A percentile compares a stretch with the other conserved stretches of the same genome.
These are phyloP conservation scores for Lordiphosa fenestrarum DNA, from an alignment of 2,888 invertebrate genomes.

Conservation along the genomic window DNA sequence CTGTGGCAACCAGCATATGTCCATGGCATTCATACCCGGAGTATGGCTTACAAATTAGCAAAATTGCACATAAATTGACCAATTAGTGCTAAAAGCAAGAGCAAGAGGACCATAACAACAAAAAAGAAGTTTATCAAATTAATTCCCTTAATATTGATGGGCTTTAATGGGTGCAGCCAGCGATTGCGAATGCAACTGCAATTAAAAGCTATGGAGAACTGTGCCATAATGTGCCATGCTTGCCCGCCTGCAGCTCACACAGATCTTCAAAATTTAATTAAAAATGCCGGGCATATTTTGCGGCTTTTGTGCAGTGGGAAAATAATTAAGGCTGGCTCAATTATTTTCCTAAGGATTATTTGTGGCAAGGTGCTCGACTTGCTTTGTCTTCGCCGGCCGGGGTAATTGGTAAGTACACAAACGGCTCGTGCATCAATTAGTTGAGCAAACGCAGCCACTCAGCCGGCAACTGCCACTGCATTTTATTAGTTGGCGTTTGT, in stretches of 20 bases:
- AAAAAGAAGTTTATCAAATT: conserved; percentile 42
- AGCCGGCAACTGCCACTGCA: conserved; percentile 24
- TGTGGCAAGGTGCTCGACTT: not conserved
- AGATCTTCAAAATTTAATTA: conserved; percentile 68
- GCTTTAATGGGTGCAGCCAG: conserved; percentile 42
- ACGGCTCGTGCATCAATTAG: conserved; percentile 68
- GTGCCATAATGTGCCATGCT: conserved; percentile 47
- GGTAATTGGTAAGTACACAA: conserved; percentile 43
- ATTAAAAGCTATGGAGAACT: conserved; percentile 45
- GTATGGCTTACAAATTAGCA: conserved; percentile 21
- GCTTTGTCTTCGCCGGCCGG: conserved; percentile 6
- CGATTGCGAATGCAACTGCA: conserved; percentile 38
- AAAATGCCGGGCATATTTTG: conserved; percentile 59
- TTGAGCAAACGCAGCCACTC: conserved; percentile 63
- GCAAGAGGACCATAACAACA: conserved; percentile 2
- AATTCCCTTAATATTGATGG: conserved; percentile 48
- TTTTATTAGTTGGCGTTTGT: conserved; percentile 25
- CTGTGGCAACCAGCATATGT: conserved; percentile 4
- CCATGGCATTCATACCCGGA: conserved; percentile 12
- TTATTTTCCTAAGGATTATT: too few species aligned
- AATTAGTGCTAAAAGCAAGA: conserved; percentile 64
- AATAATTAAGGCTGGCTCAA: not conserved
- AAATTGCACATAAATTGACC: conserved; percentile 8
- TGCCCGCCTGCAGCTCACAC: conserved; percentile 27
- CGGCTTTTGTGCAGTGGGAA: not conserved